Conservation (phyloP, 1,140 invertebrate genomes). For the Drosophila novamexicana region DNA sequence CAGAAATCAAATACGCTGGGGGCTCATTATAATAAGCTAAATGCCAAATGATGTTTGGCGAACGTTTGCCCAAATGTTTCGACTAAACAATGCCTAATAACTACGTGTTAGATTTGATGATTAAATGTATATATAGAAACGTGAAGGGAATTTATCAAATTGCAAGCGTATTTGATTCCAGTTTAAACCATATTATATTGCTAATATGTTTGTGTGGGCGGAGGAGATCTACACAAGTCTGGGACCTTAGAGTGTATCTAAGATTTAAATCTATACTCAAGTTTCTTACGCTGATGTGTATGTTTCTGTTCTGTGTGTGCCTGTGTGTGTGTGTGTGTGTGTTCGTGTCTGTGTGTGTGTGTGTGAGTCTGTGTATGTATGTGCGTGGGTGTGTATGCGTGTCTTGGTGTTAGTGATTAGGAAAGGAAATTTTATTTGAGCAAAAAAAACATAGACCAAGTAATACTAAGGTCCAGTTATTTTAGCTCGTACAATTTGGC, state of each 20-base stretch:
- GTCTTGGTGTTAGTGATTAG: conserved; percentile 18
- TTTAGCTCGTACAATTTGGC: conserved; percentile 48
- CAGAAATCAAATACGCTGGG: conserved; percentile 76
- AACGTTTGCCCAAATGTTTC: conserved; percentile 58
- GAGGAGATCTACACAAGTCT: conserved; percentile 72
- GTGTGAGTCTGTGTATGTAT: conserved; percentile 32
- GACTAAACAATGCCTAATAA: conserved; percentile 61
- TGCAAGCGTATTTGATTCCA: conserved; percentile 78
- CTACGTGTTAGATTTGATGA: conserved; percentile 28
- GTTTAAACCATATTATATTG: conserved; percentile 80
- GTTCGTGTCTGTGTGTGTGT: conserved; percentile 17
- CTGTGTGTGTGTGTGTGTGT: conserved; percentile 32
- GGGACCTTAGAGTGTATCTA: conserved; percentile 37
- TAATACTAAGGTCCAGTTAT: conserved; percentile 35
- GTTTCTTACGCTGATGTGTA: conserved; percentile 16
- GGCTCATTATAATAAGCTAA: conserved; percentile 48
- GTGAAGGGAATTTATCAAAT: conserved; percentile 56
- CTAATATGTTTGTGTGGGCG: conserved; percentile 63
- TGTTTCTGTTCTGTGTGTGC: conserved; percentile 10
- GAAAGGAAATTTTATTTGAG: conserved; percentile 68
- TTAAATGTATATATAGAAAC: not conserved
- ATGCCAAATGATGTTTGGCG: conserved; percentile 63
- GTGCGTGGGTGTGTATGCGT: conserved; percentile 13
- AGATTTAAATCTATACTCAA: conserved; percentile 35
- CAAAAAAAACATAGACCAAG: conserved; percentile 56